Evolutionary conservation across 2,113 vertebrate genomes (phyloP), one percentile per base, ranked within the genome.

Genomic region (Eidolon helvum): DNA sequence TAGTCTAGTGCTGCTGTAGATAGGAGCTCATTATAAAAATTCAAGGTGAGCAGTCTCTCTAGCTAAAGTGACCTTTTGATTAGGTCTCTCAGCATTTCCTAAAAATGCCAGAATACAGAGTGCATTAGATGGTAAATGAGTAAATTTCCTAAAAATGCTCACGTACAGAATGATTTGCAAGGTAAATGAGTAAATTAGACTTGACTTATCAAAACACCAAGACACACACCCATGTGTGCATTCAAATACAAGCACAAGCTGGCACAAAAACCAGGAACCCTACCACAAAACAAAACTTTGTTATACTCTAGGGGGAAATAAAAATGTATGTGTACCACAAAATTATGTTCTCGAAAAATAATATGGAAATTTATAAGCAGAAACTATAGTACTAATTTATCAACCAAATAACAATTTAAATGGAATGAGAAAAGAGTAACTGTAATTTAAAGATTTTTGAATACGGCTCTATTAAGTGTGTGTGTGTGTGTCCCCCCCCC

Each of bases 371-470:
- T 94, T 98, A 91, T 97, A 97, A 98, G 95, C 92, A 97, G 97
- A 98, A 89, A 98, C 96, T 97, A 97, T 40, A 95, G 94, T 90
- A 72, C 96, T 97, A 97, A 98, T 98, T 98, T 98, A 98, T 98
- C 92, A 97, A 97, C 97, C 86, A 71, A 97, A 91, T 97, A 98
- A 98, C 97, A 97, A 97, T 98, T 97, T 98, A 98, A 98, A 97
- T 98, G 96, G 97, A 91, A 97, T 93, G 96, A 97, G 95, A 98
- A 98, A 98, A 98, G 96, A 97, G 97, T 98, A 98, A 98, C 95
- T 98, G 30, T 98, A 97, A 98, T 98, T 98, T 98, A 98, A 98
- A 98, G 91, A 87, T 93, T 79, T 95, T 92, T 90, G 57, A 85
- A 57, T 79, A 57, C 59, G 10, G 24, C 65, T 63, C 61, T 88